Base-by-base conservation (phyloP, 2,113 vertebrate genomes). In the Sprattus sprattus region DNA sequence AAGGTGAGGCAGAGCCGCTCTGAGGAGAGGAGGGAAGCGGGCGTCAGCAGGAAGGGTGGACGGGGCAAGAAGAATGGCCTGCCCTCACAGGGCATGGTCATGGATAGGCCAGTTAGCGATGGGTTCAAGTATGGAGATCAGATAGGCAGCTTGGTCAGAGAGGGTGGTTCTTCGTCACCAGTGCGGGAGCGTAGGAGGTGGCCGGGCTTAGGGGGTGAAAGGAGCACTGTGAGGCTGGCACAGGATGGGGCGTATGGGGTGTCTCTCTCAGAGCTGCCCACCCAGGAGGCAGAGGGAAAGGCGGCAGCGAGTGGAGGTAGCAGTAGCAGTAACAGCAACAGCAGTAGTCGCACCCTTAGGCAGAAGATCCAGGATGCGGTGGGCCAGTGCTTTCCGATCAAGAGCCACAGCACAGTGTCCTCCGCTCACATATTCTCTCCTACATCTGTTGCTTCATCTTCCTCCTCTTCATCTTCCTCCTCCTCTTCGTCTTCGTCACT, bases 281-380 rank as follows among this genome's bases (percentile, higher is more conserved):
- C 85, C 6, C 64, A 82, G 7, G 94, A 94, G 64, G 85, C 89
- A 2, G 93, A 93, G 22, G 84, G 90, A 86, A 93, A 93, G 87
- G 90, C 92, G 8, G 92, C 91, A 0, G 92, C n/a, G 67, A 28
- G n/a, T 32, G 67, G 67, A 2, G 28, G 67, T 32, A 28, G 71
- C 71, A 32, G 28, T 2, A 11, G 28, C 71, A 78, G 71, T 13
- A 16, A 32, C 28, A 78, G 71, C 28, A 78, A 32, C 32, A 78
- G 89, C 81, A 90, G 92, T 83, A 92, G 92, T 57, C 94, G 95
- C 22, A 94, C 95, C 45, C 90, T 96, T 44, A 92, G 95, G 64
- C 95, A 96, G 90, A 96, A 95, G 91, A 95, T 96, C 86, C 95
- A 96, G 89, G 96, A 96, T 6, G 96, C 95, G 0, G 94, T 96